phyloP scores from a whole-genome alignment of 2,113 vertebrate species.

The Aphyosemion australe region DNA sequence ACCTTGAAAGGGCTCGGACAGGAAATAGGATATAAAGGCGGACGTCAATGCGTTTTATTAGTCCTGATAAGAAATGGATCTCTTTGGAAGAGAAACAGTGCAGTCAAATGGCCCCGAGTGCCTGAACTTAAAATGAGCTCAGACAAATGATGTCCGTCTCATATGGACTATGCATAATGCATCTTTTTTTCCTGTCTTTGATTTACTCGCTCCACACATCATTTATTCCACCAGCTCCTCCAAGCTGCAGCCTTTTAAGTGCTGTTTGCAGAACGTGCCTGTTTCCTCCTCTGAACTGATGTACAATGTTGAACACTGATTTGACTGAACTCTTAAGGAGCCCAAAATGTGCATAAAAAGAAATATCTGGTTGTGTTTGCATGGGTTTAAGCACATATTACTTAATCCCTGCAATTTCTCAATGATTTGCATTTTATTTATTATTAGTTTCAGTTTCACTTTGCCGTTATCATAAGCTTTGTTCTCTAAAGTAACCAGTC shows the following conservation, averaged over 20 bases:
- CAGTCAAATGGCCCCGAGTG: slow-evolving; percentile 64
- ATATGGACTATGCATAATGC: slow-evolving; percentile 61
- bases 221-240: slow-evolving; percentile 43
- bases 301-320: slow-evolving; percentile 19
- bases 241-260: slow-evolving; percentile 59
- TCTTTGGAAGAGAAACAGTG: slow-evolving; percentile 55
- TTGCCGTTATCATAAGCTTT: slow-evolving; percentile 3
- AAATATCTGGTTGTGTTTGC: neutral
- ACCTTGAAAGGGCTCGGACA: slow-evolving; percentile 28
- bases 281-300: slow-evolving; percentile 39
- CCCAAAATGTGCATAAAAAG: neutral
- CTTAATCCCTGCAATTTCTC: neutral
- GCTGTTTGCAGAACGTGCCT: slow-evolving; percentile 60
- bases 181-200: slow-evolving; percentile 43
- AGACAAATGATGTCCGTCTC: slow-evolving; percentile 66
- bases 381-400: slow-evolving; percentile 1
- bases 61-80: slow-evolving; percentile 53
- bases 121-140: slow-evolving; percentile 61
- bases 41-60: slow-evolving; percentile 60
- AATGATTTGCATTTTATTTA: neutral
- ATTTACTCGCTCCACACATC: slow-evolving; percentile 64
- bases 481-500: slow-evolving; percentile 9
- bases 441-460: slow-evolving; percentile 28
- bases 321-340: slow-evolving; percentile 5
- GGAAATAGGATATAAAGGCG: slow-evolving; percentile 56